Evolutionary conservation across 2,113 vertebrate genomes (phyloP), one percentile per base, ranked within the genome.

Genomic region (Megatriorchis doriae): DNA sequence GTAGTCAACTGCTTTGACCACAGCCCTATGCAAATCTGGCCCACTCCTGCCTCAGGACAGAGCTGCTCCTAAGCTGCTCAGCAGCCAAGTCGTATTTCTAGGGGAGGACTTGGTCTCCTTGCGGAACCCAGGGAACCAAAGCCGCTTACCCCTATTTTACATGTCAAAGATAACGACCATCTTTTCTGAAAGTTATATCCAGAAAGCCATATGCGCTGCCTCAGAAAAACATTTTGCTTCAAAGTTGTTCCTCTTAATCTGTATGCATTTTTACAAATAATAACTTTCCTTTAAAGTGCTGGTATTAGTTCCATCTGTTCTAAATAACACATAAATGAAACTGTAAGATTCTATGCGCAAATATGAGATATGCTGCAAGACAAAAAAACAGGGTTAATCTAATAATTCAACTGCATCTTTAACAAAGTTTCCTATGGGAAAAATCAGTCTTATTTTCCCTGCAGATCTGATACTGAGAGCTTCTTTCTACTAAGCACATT

Each of bases 401-500:
- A 95, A 80, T 93, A 91, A 96, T 91, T 94, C 83, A 82, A 8
- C 81, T 92, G 86, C 27, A 19, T 88, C 92, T 91, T 91, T 88
- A 97, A 53, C 78, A 96, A 94, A 94, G 92, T 91, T 95, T 96
- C 82, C 95, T 86, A 47, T 88, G 81, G 88, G 89, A 93, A 95
- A 96, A 97, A 93, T 95, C 95, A 91, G 89, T 95, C 84, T 93
- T 91, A 86, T 94, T 96, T 95, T 93, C 92, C 79, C 80, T 73
- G 81, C 62, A 94, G 87, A 94, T 93, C 81, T 68, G 78, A 93
- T 80, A 94, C 87, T 19, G 63, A 95, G 95, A 86, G 74, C 78
- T 80, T 88, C 63, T 86, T 81, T 93, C 53, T 77, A 36, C 77
- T 81, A 90, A 96, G 80, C 91, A 91, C 75, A 75, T 79, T 86